A percentile compares a stretch with the other conserved stretches of the same genome.
These are phyloP conservation scores for Drosophila arawakana DNA, from an alignment of 1,140 invertebrate genomes.

Conservation along the genomic window DNA sequence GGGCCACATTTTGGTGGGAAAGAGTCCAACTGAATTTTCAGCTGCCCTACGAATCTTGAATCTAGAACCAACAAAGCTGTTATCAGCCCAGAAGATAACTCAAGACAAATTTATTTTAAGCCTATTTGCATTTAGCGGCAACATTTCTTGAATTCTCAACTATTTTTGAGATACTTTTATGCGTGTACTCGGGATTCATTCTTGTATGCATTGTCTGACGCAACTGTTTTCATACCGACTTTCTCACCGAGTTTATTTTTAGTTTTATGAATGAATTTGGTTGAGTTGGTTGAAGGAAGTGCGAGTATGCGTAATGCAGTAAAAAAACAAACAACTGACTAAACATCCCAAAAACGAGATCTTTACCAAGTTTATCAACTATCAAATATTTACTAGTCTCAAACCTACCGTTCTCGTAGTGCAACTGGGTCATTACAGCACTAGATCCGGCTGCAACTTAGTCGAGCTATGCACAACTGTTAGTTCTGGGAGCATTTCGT, in stretches of 20 bases:
- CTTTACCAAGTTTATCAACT: slow-evolving; percentile 52
- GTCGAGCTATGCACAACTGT: slow-evolving; percentile 35
- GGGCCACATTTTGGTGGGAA: slow-evolving; percentile 66
- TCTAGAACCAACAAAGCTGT: slow-evolving; percentile 37
- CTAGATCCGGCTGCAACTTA: slow-evolving; percentile 17
- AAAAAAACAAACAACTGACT: slow-evolving; percentile 67
- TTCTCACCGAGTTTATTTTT: slow-evolving; percentile 61
- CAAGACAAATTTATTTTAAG: slow-evolving; percentile 55
- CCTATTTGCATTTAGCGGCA: slow-evolving; percentile 74
- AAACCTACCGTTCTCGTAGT: slow-evolving; percentile 33
- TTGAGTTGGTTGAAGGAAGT: slow-evolving; percentile 63
- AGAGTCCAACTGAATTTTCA: slow-evolving; percentile 21
- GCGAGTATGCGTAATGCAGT: slow-evolving; percentile 83
- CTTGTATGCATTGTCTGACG: slow-evolving; percentile 17
- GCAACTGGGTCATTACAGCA: slow-evolving; percentile 66
- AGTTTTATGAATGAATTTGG: slow-evolving; percentile 77
- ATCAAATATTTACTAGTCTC: slow-evolving; percentile 66
- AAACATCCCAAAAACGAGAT: slow-evolving; percentile 46
- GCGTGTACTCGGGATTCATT: not conserved
- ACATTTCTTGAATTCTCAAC: slow-evolving; percentile 55
- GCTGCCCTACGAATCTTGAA: slow-evolving; percentile 37
- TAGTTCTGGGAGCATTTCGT: slow-evolving; percentile 18
- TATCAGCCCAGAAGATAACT: slow-evolving; percentile 60
- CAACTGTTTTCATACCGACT: slow-evolving; percentile 33
- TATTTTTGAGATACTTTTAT: slow-evolving; percentile 44